Conservation (phyloP, 2,113 vertebrate genomes). For the Butorides virescens region DNA sequence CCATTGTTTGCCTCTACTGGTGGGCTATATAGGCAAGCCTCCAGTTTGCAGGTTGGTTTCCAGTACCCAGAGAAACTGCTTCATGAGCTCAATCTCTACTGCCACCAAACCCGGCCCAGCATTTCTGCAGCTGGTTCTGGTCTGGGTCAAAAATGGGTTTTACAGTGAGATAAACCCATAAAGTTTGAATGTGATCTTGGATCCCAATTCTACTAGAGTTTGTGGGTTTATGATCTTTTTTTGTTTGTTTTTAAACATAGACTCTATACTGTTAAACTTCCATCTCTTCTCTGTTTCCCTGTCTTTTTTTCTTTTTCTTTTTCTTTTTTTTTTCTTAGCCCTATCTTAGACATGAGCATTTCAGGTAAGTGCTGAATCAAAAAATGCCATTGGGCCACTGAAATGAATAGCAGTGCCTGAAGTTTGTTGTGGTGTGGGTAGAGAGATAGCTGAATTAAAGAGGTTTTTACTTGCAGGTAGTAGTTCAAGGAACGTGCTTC, state of each 20-base stretch:
- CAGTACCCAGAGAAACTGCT: neutral
- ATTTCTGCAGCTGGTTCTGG: neutral
- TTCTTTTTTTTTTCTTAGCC: neutral
- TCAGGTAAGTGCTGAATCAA: neutral
- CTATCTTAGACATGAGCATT: neutral
- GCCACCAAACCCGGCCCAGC: neutral
- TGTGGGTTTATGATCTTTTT: neutral
- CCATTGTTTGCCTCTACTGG: neutral
- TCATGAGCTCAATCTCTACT: neutral
- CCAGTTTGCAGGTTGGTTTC: neutral
- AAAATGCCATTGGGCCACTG: neutral
- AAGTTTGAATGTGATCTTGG: neutral
- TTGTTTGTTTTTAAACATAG: neutral
- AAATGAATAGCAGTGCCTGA: neutral
- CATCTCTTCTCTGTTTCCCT: neutral
- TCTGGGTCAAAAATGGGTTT: neutral
- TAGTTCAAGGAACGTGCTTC: neutral
- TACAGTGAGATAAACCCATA: neutral
- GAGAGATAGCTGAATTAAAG: neutral
- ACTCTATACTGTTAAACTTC: neutral
- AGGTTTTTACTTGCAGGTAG: neutral
- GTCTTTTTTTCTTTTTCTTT: neutral
- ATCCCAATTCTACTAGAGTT: neutral
- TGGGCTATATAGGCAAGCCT: neutral
- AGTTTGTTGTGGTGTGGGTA: neutral